Percentiles rank a stretch among this genome's conserved stretches.
phyloP scores from a whole-genome alignment of 2,797 vertebrate genomes.

The Bucorvus abyssinicus region DNA sequence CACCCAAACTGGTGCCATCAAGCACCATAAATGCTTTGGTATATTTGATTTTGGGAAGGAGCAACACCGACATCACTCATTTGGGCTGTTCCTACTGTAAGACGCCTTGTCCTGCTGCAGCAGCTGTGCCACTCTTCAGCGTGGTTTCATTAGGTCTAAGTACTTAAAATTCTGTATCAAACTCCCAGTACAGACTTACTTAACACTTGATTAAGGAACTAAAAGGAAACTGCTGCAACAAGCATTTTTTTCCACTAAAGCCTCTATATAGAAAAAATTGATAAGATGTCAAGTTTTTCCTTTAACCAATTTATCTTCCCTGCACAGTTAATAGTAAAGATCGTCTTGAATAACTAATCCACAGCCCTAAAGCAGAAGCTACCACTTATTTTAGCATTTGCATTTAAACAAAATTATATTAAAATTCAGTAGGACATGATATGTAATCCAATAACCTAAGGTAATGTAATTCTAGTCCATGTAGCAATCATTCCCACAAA shows the following conservation, averaged over 20 bases:
- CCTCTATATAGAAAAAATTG: constrained; percentile 56
- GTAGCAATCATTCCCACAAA: constrained; percentile 48
- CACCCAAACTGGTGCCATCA: not conserved
- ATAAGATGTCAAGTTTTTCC: constrained; percentile 50
- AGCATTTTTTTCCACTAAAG: constrained; percentile 45
- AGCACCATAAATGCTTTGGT: not conserved
- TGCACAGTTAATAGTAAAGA: constrained; percentile 49
- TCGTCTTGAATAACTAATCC: constrained; percentile 40
- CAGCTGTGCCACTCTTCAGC: no score
- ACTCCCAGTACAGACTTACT: not conserved
- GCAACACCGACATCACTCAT: accelerated
- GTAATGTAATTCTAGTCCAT: not conserved
- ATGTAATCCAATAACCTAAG: constrained; percentile 14
- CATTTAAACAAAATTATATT: constrained; percentile 66
- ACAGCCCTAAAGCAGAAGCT: constrained; percentile 13
- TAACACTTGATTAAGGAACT: not conserved
- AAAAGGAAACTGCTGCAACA: constrained; percentile 25
- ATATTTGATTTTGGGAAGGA: not conserved
- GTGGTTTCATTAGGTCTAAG: not conserved
- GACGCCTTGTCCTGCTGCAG: not conserved
- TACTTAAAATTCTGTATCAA: constrained; percentile 3
- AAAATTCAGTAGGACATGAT: constrained; percentile 51
- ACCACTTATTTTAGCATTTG: constrained; percentile 70
- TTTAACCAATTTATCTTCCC: constrained; percentile 37
- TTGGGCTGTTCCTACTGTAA: not conserved